Evolutionary conservation across 2,797 vertebrate genomes (phyloP).

Genomic region (Paratrypauchen microcephalus): DNA sequence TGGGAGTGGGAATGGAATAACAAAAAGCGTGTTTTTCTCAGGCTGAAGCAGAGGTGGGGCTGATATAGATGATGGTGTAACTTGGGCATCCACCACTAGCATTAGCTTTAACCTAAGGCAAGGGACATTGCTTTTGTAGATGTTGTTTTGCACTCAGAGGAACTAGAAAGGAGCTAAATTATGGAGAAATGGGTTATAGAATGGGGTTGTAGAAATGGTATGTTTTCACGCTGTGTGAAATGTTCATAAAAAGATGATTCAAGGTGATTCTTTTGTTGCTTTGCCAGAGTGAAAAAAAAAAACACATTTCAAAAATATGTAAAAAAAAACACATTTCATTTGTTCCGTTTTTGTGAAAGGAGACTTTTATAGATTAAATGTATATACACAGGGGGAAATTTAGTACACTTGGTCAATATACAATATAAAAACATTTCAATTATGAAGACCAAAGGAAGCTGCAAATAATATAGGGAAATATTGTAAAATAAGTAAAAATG

Average conservation of each 20-base stretch:
- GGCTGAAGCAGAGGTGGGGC: constrained; percentile 65
- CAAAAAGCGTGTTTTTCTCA: constrained; percentile 74
- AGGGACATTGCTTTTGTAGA: constrained; percentile 60
- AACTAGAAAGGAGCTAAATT: constrained; percentile 41
- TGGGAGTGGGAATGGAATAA: constrained; percentile 85
- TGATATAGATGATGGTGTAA: constrained; percentile 62
- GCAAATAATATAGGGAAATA: no score
- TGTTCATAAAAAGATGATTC: constrained; percentile 4
- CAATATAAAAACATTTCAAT: no score
- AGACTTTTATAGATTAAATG: no score
- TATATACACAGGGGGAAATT: no score
- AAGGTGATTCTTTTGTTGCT: not conserved
- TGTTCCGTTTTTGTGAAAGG: no score
- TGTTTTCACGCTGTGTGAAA: not conserved
- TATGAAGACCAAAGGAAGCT: no score
- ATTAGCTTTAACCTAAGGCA: constrained; percentile 58
- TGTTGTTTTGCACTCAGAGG: constrained; percentile 49
- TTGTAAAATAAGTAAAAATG: no score
- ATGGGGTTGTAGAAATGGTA: constrained; percentile 14
- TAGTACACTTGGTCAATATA: no score
- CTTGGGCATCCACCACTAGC: constrained; percentile 56
- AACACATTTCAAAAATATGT: no score
- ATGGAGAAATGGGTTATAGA: constrained; percentile 34
- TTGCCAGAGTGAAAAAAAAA: not conserved
- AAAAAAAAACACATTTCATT: no score